These are phyloP conservation scores for Hedychridium roseum DNA, from an alignment of 2,888 invertebrate genomes.

Conservation along the genomic window DNA sequence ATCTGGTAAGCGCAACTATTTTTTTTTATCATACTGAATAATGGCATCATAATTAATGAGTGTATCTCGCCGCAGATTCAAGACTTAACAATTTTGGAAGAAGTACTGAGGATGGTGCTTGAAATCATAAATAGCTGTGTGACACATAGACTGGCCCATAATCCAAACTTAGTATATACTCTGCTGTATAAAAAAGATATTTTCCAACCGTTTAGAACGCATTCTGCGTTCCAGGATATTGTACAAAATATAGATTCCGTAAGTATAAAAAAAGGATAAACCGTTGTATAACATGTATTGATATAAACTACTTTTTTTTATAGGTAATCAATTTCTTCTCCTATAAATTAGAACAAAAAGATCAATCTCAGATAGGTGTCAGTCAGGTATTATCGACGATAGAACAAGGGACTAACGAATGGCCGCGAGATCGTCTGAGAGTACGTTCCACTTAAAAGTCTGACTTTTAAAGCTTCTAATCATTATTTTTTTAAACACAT, in stretches of 20 bases:
- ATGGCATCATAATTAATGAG: neutral
- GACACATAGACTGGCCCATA: conserved; percentile 84
- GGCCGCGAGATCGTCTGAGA: conserved; percentile 93
- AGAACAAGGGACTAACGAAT: conserved; percentile 89
- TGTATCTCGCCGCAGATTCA: conserved; percentile 71
- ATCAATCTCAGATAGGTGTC: conserved; percentile 76
- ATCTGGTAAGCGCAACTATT: conserved; percentile 44
- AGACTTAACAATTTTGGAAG: conserved; percentile 91
- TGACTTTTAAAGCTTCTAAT: neutral
- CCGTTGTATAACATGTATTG: too few species aligned
- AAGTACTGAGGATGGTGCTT: conserved; percentile 94
- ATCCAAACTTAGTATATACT: conserved; percentile 94
- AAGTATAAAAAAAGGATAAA: conserved; percentile 53
- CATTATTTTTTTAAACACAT: conserved; percentile 1
- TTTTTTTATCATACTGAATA: neutral
- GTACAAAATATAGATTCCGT: conserved; percentile 96
- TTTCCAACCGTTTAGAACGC: conserved; percentile 86
- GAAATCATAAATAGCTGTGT: conserved; percentile 97
- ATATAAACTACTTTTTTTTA: conserved; percentile 14
- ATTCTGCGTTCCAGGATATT: conserved; percentile 91
- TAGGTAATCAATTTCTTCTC: conserved; percentile 78
- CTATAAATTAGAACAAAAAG: conserved; percentile 69
- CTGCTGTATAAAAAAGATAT: conserved; percentile 91
- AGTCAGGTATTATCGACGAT: conserved; percentile 87
- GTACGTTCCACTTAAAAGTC: conserved; percentile 65